These are phyloP conservation scores for Centrocercus urophasianus DNA, from an alignment of 2,113 vertebrate species.

Conservation along the genomic window DNA sequence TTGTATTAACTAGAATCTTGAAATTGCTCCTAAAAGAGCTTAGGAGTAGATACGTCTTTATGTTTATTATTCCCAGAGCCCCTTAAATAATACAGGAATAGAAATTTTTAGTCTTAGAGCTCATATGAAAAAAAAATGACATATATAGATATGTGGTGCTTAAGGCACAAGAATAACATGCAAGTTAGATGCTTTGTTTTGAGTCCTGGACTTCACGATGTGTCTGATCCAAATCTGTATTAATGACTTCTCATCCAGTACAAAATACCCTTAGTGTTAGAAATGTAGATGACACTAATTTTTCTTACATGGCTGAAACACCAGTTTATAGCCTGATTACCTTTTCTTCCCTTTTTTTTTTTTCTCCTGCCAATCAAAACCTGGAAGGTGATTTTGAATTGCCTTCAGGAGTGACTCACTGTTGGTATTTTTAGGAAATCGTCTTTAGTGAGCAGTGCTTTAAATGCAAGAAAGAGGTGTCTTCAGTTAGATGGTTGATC, in stretches of 20 bases:
- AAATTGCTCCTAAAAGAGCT: not conserved
- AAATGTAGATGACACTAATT: not conserved
- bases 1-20: not conserved
- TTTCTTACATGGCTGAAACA: not conserved
- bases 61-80: not conserved
- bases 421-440: not conserved
- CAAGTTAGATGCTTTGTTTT: not conserved
- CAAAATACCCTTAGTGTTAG: not conserved
- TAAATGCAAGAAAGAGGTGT: not conserved
- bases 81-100: not conserved
- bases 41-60: not conserved
- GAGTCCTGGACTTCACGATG: not conserved
- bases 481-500: not conserved
- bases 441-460: not conserved
- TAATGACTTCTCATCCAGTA: not conserved
- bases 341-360: not conserved
- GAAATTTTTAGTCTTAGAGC: not conserved
- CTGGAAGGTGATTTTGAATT: not conserved
- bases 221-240: not conserved
- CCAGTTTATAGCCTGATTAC: not conserved
- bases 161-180: not conserved
- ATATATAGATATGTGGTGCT: not conserved
- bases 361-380: not conserved
- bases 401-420: not conserved
- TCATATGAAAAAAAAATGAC: not conserved